These are phyloP conservation scores for Dinocampus coccinellae DNA, from an alignment of 2,888 invertebrate species.

Conservation along the genomic window DNA sequence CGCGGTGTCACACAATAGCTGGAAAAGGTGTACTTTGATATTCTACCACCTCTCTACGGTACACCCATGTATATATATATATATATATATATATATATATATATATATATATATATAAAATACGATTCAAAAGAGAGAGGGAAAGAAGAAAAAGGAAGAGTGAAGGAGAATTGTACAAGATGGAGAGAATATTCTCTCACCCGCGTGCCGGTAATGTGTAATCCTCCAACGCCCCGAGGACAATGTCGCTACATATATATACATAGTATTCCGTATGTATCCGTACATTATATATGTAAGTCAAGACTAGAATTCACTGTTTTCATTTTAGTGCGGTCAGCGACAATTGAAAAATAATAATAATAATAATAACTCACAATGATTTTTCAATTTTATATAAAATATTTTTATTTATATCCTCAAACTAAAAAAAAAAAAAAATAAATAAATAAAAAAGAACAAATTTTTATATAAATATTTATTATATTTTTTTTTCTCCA, in stretches of 20 bases:
- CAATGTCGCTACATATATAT: conserved; percentile 36
- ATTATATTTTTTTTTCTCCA: too few species aligned
- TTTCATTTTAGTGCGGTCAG: conserved; percentile 19
- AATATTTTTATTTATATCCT: too few species aligned
- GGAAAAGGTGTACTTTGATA: conserved; percentile 64
- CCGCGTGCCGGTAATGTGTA: conserved; percentile 35
- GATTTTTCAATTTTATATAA: too few species aligned
- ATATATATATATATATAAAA: conserved; percentile 18
- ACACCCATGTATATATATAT: conserved; percentile 2
- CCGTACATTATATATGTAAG: background rate
- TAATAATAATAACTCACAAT: too few species aligned
- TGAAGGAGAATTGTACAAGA: too few species aligned
- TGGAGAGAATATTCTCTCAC: background rate
- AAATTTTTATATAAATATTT: too few species aligned
- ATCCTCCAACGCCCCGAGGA: conserved; percentile 41
- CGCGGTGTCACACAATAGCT: conserved; percentile 51
- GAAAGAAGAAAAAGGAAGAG: background rate
- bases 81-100: background rate
- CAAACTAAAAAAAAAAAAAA: too few species aligned
- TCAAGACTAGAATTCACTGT: conserved; percentile 27
- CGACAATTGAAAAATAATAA: background rate
- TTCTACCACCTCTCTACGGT: conserved; percentile 59
- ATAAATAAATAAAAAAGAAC: too few species aligned
- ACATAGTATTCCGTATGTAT: background rate
- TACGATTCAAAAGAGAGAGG: conserved; percentile 3